These are phyloP conservation scores for Lucifuga dentata DNA, from an alignment of 2,113 vertebrate genomes.

Conservation along the genomic window DNA sequence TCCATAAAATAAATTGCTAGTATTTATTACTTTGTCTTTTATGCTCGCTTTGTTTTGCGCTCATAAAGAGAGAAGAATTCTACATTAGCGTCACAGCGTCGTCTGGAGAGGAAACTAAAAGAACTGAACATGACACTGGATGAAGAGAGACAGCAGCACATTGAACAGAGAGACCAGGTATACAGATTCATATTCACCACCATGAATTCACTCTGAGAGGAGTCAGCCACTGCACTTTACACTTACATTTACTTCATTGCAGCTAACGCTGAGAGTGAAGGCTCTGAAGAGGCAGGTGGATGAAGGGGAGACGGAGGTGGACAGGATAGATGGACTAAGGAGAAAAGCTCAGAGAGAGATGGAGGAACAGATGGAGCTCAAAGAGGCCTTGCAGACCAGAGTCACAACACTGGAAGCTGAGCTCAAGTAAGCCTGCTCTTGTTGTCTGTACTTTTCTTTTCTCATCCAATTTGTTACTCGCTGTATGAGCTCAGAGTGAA, in stretches of 20 bases:
- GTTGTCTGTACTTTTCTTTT: neutral
- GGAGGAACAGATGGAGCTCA: slow-evolving; percentile 93
- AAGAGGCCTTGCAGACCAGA: slow-evolving; percentile 89
- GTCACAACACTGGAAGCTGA: slow-evolving; percentile 91
- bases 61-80: slow-evolving; percentile 87
- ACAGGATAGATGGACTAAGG: slow-evolving; percentile 87
- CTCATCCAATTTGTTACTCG: slow-evolving; percentile 29
- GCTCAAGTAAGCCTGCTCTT: slow-evolving; percentile 82
- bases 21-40: too few relatives aligned
- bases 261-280: slow-evolving; percentile 92
- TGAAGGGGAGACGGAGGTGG: slow-evolving; percentile 92
- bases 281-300: slow-evolving; percentile 95
- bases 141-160: slow-evolving; percentile 89
- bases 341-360: slow-evolving; percentile 92
- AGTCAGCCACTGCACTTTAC: neutral
- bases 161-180: slow-evolving; percentile 94
- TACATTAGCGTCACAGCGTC: slow-evolving; percentile 87
- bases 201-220: neutral
- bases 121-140: slow-evolving; percentile 92
- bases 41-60: neutral
- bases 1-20: too few relatives aligned
- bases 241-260: slow-evolving; percentile 11
- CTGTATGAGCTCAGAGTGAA: slow-evolving; percentile 9
- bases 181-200: neutral
- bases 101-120: slow-evolving; percentile 93